Evolutionary conservation across 1,140 invertebrate genomes (phyloP).

Genomic region (Pogonomyrmex barbatus): DNA sequence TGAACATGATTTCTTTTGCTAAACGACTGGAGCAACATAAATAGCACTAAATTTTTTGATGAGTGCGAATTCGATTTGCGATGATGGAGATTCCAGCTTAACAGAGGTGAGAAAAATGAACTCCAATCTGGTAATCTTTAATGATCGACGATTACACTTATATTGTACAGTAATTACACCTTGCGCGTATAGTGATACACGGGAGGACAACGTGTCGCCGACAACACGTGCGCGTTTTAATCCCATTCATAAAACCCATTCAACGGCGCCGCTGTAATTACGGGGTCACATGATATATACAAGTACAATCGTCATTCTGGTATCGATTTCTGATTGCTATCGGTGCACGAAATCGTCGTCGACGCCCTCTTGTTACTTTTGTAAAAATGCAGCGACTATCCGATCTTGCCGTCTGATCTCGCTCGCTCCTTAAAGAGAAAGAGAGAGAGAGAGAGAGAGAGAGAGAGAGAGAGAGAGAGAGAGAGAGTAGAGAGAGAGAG

Average conservation of each 20-base stretch:
- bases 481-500: not conserved
- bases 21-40: no score
- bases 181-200: conserved; percentile 28
- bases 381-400: conserved; percentile 30
- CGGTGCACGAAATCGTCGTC: not conserved
- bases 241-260: conserved; percentile 13
- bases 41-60: no score
- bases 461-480: not conserved
- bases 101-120: not conserved
- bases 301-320: not conserved
- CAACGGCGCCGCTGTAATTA: conserved; percentile 25
- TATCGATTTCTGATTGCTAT: conserved; percentile 39
- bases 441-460: not conserved
- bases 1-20: no score
- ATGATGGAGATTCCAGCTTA: no score
- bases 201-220: conserved; percentile 25
- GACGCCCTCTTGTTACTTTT: conserved; percentile 18
- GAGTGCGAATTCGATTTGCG: no score
- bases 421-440: not conserved
- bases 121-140: conserved; percentile 13
- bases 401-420: not conserved
- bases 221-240: conserved; percentile 30
- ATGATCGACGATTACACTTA: conserved; percentile 7
- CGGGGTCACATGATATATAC: conserved; percentile 17
- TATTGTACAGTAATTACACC: conserved; percentile 18